A percentile compares a stretch with the other conserved stretches of the same genome.
Conservation (phyloP, 2,113 vertebrate species). For the Anhinga anhinga region DNA sequence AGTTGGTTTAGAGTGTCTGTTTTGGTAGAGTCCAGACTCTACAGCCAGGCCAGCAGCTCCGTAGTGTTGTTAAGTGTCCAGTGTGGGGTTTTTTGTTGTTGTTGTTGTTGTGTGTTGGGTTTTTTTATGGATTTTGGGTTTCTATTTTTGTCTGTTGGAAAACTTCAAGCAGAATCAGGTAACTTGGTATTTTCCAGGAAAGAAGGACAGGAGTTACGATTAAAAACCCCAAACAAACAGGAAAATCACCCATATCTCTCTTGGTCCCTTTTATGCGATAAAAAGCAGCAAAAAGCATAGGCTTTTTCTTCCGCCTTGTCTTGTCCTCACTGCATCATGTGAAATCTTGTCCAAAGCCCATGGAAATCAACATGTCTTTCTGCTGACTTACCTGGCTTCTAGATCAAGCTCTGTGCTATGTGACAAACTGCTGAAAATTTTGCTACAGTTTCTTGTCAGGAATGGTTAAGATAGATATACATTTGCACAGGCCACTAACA, state of each 20-base stretch:
- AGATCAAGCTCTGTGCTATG: background rate
- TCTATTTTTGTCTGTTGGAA: background rate
- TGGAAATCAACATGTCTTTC: background rate
- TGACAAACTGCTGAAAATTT: background rate
- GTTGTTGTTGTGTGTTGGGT: background rate
- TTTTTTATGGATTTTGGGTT: background rate
- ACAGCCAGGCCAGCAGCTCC: background rate
- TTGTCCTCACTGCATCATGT: background rate
- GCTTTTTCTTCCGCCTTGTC: background rate
- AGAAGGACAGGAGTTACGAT: background rate
- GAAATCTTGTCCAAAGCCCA: background rate
- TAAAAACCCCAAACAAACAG: background rate
- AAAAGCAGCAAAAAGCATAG: background rate
- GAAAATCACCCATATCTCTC: background rate
- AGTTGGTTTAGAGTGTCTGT: background rate
- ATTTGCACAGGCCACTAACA: background rate
- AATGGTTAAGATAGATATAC: background rate
- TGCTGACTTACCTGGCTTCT: background rate
- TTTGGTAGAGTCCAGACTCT: background rate
- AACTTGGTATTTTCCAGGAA: background rate
- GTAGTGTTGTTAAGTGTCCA: background rate
- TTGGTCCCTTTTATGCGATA: background rate
- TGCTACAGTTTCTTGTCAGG: background rate
- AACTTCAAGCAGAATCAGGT: background rate
- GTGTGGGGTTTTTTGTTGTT: background rate